Evolutionary conservation across 2,888 invertebrate species (phyloP), one percentile per base, ranked within the genome.

Genomic region (Tridacna gigas): DNA sequence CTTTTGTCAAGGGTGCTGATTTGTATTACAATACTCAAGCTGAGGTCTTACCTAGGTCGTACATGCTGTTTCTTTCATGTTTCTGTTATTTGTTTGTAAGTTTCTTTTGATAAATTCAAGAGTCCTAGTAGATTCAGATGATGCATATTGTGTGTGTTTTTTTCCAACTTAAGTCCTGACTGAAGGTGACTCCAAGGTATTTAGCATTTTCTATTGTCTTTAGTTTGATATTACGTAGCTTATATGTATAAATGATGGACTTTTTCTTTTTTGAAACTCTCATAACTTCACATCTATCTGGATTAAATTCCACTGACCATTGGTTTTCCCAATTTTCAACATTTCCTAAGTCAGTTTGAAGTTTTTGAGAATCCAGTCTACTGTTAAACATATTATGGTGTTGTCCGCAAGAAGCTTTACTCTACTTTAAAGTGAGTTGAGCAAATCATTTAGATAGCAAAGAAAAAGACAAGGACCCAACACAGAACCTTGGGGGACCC

Each of bases 251-350:
- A 26, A 71, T 61, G 61, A 22, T 26, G 22, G 71, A 28, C 13
- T 75, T 51, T 67, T 12, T 74, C 25, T 80, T 80, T 45, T 37
- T 20, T 15, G 56, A n/a, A 22, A 71, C 71, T 47, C 63, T 61
- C 18, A 80, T 13, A 18, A 80, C 60, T 47, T 80, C 69, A 61
- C 71, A 80, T 20, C 69, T 80, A 69, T 76, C 80, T n/a, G 51
- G 51, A 28, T 80, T 74, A 45, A 74, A 74, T 56, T 65, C 98
- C 83, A 98, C 77, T 12, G 76, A 4, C 77, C 81, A 77, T 20
- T 69, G 51, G 3, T 18, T 22, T 77, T 74, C 77, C 81, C 56
- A 81, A 9, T 22, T 11, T 77, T 81, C 77, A 2, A 81, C 45
- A 20, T 13, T n/a, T 22, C 15, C 15, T 0, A 80, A 47, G 28